These are phyloP conservation scores for Dinomys branickii DNA, from an alignment of 2,113 vertebrate species.

Conservation along the genomic window DNA sequence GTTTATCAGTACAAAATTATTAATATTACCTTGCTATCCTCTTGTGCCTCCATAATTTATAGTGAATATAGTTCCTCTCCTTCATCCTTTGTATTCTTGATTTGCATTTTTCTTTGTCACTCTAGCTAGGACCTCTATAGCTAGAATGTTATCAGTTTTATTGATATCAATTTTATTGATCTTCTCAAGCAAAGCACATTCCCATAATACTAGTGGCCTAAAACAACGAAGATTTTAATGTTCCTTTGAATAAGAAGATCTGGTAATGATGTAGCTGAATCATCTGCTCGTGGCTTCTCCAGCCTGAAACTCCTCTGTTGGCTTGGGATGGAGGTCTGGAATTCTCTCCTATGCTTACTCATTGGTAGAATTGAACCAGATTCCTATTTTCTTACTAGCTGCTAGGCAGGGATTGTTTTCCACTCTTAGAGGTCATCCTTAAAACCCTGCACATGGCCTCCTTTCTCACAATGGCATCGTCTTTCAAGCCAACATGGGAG, in stretches of 20 bases:
- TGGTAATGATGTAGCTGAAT: background rate
- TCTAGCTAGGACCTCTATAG: background rate
- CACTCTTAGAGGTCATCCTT: background rate
- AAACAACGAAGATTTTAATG: background rate
- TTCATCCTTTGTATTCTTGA: background rate
- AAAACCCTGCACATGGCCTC: background rate
- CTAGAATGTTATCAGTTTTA: background rate
- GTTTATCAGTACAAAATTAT: background rate
- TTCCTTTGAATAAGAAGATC: background rate
- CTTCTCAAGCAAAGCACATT: too few relatives aligned
- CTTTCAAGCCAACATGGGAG: background rate
- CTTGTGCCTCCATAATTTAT: background rate
- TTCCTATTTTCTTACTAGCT: background rate
- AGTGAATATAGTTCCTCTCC: background rate
- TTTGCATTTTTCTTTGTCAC: background rate
- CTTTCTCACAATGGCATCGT: background rate
- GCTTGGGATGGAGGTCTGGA: background rate
- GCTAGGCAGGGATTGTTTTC: background rate
- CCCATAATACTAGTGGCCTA: background rate
- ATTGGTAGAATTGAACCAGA: background rate
- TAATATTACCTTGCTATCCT: background rate
- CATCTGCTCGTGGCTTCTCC: background rate
- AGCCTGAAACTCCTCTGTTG: background rate
- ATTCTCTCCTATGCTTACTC: background rate
- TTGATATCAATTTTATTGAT: background rate